These are phyloP conservation scores for Ciconia boyciana DNA, from an alignment of 2,113 vertebrate species.

Conservation along the genomic window DNA sequence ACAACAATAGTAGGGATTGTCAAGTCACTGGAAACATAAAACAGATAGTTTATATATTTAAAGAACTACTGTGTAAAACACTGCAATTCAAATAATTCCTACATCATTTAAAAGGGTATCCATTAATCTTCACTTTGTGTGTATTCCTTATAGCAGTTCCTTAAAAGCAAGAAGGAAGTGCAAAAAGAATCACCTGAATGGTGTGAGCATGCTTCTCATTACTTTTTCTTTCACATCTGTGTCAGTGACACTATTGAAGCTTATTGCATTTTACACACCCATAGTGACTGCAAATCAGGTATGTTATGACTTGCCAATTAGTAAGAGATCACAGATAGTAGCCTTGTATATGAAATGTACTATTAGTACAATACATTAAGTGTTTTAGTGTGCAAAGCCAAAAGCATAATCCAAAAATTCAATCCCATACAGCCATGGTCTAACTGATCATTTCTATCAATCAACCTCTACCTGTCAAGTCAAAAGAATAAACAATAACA, in stretches of 20 bases:
- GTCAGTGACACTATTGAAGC: background rate
- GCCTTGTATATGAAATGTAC: background rate
- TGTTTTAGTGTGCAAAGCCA: background rate
- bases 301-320: background rate
- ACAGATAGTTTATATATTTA: background rate
- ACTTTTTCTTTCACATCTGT: background rate
- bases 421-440: background rate
- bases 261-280: background rate
- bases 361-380: background rate
- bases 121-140: background rate
- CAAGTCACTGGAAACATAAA: slow-evolving; percentile 82
- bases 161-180: background rate
- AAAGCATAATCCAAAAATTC: background rate
- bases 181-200: background rate
- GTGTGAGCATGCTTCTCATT: background rate
- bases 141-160: background rate
- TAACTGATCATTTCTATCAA: background rate
- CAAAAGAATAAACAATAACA: background rate
- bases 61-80: background rate
- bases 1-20: slow-evolving; percentile 89
- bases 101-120: background rate
- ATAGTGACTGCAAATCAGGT: background rate
- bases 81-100: background rate
- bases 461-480: background rate
- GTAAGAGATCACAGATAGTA: background rate